These are phyloP conservation scores for Diaperis boleti DNA, from an alignment of 2,888 invertebrate genomes.

Conservation along the genomic window DNA sequence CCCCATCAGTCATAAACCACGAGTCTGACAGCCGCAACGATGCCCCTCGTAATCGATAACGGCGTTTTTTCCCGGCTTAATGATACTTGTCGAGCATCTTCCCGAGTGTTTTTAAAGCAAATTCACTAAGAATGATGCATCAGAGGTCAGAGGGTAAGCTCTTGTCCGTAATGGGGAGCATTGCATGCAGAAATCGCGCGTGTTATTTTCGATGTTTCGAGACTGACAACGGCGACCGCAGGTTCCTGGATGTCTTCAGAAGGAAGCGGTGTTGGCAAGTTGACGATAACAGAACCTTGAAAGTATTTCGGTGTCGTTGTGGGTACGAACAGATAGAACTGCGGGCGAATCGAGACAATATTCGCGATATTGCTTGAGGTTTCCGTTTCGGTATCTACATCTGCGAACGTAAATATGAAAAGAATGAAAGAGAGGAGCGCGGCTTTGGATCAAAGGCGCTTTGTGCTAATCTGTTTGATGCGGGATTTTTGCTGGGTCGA, in stretches of 20 bases:
- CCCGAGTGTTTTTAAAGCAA: conserved; percentile 16
- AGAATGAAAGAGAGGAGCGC: too few species aligned
- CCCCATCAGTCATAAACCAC: conserved; percentile 59
- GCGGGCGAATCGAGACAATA: conserved; percentile 32
- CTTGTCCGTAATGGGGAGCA: conserved; percentile 1
- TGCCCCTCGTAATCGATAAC: conserved; percentile 54
- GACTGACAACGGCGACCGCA: conserved; percentile 49
- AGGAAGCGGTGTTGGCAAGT: conserved; percentile 50
- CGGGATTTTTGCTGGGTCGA: too few species aligned
- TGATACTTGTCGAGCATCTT: conserved; percentile 46
- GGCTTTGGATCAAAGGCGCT: too few species aligned
- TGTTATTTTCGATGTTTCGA: conserved; percentile 27
- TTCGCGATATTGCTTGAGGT: conserved; percentile 39
- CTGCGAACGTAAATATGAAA: conserved; percentile 26
- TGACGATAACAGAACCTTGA: conserved; percentile 50
- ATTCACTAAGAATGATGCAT: conserved; percentile 24
- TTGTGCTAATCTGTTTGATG: neutral
- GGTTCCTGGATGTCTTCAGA: conserved; percentile 43
- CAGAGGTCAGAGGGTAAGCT: conserved; percentile 4
- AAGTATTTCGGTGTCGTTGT: conserved; percentile 49
- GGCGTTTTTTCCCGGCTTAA: conserved; percentile 47
- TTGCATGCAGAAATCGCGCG: neutral
- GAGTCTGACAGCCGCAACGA: conserved; percentile 52
- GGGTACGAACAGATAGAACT: conserved; percentile 46
- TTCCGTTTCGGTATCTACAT: conserved; percentile 34